phyloP scores from a whole-genome alignment of 1,140 invertebrate genomes.

The Diabrotica virgifera region DNA sequence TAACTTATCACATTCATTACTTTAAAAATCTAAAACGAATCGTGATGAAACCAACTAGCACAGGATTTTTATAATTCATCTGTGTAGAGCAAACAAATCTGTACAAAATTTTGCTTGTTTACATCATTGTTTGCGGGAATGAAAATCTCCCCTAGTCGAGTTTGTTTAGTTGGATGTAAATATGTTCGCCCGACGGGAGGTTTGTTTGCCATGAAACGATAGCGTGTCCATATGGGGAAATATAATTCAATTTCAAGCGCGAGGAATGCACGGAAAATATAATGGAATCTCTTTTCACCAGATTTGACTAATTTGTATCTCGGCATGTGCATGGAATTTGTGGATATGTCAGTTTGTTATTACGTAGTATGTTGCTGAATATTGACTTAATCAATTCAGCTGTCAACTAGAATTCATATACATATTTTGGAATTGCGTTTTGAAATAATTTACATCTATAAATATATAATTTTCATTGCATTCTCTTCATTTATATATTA shows the following conservation, averaged over 20 bases:
- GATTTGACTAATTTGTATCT: too few relatives aligned
- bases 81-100: not conserved
- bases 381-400: too few relatives aligned
- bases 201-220: not conserved
- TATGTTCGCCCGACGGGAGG: not conserved
- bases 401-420: too few relatives aligned
- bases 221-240: constrained; percentile 1
- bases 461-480: too few relatives aligned
- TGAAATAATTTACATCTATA: too few relatives aligned
- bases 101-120: not conserved
- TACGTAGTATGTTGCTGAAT: too few relatives aligned
- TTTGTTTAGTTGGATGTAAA: constrained; percentile 1
- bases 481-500: too few relatives aligned
- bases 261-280: not conserved
- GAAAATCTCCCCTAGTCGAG: not conserved
- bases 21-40: not conserved
- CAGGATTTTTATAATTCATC: not conserved
- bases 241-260: constrained; percentile 2
- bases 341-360: too few relatives aligned
- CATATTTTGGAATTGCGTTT: too few relatives aligned
- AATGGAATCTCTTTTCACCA: too few relatives aligned
- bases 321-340: too few relatives aligned
- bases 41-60: not conserved
- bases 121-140: constrained; percentile 2
- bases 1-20: too few relatives aligned